These are phyloP conservation scores for Pherbina coryleti DNA, from an alignment of 2,888 invertebrate species.

Conservation along the genomic window DNA sequence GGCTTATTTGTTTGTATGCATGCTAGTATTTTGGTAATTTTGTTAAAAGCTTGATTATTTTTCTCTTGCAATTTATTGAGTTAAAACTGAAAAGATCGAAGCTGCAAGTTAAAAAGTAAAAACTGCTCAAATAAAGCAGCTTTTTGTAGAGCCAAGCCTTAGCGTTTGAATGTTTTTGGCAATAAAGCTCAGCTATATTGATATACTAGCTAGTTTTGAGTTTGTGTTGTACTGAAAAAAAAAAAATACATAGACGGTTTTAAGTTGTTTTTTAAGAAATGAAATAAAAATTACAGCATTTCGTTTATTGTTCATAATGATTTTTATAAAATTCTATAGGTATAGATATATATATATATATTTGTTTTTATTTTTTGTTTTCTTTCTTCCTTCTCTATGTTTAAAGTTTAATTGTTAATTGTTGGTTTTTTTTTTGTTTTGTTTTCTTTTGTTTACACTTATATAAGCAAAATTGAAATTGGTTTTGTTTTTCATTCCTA, in stretches of 20 bases:
- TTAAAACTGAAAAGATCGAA: too few species aligned
- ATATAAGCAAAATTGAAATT: constrained; percentile 50
- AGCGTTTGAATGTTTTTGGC: too few species aligned
- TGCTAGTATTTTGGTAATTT: constrained; percentile 12
- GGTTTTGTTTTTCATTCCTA: constrained; percentile 43
- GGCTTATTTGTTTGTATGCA: background rate
- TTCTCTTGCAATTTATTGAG: constrained; percentile 17
- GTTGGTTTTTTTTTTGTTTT: constrained; percentile 40
- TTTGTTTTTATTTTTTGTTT: constrained; percentile 36
- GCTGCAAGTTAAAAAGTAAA: too few species aligned
- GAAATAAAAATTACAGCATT: constrained; percentile 24
- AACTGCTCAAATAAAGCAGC: too few species aligned
- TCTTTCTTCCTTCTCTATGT: constrained; percentile 34
- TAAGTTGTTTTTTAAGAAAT: background rate
- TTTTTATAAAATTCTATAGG: too few species aligned
- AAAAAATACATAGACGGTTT: background rate
- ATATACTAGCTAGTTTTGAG: too few species aligned
- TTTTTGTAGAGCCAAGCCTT: too few species aligned
- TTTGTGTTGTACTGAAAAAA: too few species aligned
- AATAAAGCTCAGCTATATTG: too few species aligned
- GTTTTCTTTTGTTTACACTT: constrained; percentile 47
- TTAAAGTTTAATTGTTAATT: constrained; percentile 47
- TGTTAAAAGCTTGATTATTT: constrained; percentile 38
- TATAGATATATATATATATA: background rate
- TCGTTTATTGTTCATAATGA: background rate